Evolutionary conservation across 1,140 invertebrate genomes (phyloP), one percentile per base, ranked within the genome.

Genomic region (Polyergus mexicanus): DNA sequence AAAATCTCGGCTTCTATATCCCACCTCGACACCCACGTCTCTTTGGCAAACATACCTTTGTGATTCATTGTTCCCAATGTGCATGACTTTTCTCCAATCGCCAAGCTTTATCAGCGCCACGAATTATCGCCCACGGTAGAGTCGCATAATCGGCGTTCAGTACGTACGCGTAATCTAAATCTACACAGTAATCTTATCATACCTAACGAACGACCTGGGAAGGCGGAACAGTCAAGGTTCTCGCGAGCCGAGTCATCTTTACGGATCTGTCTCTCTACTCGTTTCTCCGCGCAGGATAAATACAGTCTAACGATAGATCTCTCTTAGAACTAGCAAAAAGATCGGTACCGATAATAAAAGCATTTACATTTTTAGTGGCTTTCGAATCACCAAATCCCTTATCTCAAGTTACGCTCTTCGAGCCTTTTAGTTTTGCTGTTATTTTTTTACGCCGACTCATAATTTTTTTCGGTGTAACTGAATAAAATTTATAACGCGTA

Each of bases 1-100:
- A 84, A 35, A 76, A 88, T 88, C 54, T 87, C 54, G 80, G 51
- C n/a, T 62, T 44, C 3, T 51, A 51, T 51, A 60, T 77, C 47
- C 16, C 60, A 77, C 76, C 77, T 77, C 28, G 69, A 85, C 68
- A 51, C 22, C 8, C 22, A 69, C 78, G 87, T 91, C 86, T 92
- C 92, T 93, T 93, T 93, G 92, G 92, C 92, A 93, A 93, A 90
- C 84, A 89, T 69, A 76, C 72, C 86, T 91, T 87, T 87, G 88
- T 88, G 90, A 87, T 87, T 85, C 66, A 71, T 85, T 65, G 77
- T 90, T 89, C 68, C 86, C 87, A 78, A 58, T 72, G 56, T 62
- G 41, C 71, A 41, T 28, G 51, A 25, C 47, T 66, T 13, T 11
- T 68, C 19, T 72, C 16, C 38, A 69, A 60, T 83, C 54, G 68